A percentile compares a stretch with the other conserved stretches of the same genome.
Evolutionary conservation across 2,797 vertebrate species (phyloP).

Genomic region (Spatula clypeata): DNA sequence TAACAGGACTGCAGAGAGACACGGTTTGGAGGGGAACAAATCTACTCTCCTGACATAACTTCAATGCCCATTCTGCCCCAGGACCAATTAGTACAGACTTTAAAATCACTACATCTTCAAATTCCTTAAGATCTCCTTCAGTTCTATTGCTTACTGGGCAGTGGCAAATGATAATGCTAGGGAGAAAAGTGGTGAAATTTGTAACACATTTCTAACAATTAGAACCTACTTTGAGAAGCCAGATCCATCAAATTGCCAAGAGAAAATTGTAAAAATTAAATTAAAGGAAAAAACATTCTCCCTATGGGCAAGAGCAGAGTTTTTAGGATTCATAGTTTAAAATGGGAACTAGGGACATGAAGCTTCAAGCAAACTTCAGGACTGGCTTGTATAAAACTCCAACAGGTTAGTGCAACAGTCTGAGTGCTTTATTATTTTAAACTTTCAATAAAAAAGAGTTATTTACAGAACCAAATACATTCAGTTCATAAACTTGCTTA

Average conservation of each 20-base stretch:
- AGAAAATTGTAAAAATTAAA: no score
- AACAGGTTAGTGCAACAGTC: no score
- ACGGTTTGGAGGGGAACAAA: neutral
- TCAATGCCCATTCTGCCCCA: fast-evolving
- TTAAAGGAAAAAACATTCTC: neutral
- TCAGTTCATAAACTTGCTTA: neutral
- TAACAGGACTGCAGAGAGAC: fast-evolving
- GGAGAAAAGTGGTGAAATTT: neutral
- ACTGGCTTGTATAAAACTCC: neutral
- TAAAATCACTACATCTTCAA: neutral
- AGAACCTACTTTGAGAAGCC: neutral
- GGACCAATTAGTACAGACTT: neutral
- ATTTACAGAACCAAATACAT: neutral
- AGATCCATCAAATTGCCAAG: neutral
- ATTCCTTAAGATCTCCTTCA: neutral
- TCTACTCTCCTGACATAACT: fast-evolving
- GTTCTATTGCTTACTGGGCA: neutral
- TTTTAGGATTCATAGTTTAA: neutral
- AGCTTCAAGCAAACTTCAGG: neutral
- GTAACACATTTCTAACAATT: neutral
- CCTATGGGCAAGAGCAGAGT: no score
- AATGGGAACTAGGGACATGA: neutral
- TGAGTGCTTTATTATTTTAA: no score
- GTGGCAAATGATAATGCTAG: neutral
- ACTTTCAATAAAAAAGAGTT: neutral